phyloP scores from a whole-genome alignment of 2,888 invertebrate genomes.

The Drosophila kambysellisi region DNA sequence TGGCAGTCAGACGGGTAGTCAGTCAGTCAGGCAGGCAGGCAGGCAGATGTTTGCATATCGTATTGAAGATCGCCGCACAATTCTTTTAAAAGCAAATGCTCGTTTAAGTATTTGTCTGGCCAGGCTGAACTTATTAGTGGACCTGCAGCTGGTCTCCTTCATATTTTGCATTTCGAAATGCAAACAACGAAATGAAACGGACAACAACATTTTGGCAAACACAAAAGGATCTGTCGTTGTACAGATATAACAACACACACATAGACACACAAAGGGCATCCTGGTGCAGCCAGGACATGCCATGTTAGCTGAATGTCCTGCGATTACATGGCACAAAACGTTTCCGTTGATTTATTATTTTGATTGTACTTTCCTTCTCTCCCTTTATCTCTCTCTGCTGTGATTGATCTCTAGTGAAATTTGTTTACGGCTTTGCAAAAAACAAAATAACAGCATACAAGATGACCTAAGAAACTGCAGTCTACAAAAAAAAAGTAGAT shows the following conservation, averaged over 20 bases:
- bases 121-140: conserved; percentile 28
- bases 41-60: conserved; percentile 78
- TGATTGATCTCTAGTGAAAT: conserved; percentile 71
- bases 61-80: conserved; percentile 60
- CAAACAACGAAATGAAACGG: conserved; percentile 57
- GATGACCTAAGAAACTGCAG: conserved; percentile 8
- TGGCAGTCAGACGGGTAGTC: neutral
- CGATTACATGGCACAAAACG: conserved; percentile 50
- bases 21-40: neutral
- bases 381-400: neutral
- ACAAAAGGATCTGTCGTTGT: conserved; percentile 49
- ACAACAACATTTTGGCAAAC: conserved; percentile 44
- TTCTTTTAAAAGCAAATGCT: conserved; percentile 60
- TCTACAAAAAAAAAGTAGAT: conserved; percentile 16
- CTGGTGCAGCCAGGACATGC: conserved; percentile 52
- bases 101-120: conserved; percentile 16
- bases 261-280: conserved; percentile 40
- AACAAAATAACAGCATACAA: conserved; percentile 16
- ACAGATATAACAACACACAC: conserved; percentile 19
- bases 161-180: conserved; percentile 75
- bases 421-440: conserved; percentile 66
- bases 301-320: conserved; percentile 43
- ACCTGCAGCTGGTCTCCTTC: conserved; percentile 49
- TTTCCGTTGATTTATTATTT: conserved; percentile 63
- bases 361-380: conserved; percentile 2